Conservation (phyloP, 1,140 invertebrate species). For the Acarapis woodi region DNA sequence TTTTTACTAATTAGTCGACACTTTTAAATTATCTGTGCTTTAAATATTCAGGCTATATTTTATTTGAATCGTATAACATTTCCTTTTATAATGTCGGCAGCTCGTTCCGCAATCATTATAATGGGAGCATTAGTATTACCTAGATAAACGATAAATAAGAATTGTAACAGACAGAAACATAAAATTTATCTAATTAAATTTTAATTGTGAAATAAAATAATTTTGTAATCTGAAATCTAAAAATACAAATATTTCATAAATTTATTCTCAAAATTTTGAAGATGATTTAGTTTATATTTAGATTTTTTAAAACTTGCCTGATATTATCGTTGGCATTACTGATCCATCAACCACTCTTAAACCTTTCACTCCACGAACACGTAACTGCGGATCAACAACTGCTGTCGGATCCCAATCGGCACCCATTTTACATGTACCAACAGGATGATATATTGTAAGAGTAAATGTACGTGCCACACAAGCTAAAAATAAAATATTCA, state of each 20-base stretch:
- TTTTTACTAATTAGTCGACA: too few relatives aligned
- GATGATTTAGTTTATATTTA: slow-evolving; percentile 31
- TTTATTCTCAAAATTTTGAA: too few relatives aligned
- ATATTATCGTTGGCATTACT: slow-evolving; percentile 38
- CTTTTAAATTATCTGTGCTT: too few relatives aligned
- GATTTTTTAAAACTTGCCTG: slow-evolving; percentile 50
- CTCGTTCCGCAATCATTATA: slow-evolving; percentile 12
- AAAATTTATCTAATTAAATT: too few relatives aligned
- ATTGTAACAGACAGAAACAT: too few relatives aligned
- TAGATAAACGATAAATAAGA: slow-evolving; percentile 47
- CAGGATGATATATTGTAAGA: slow-evolving; percentile 30
- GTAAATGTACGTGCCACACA: slow-evolving; percentile 17
- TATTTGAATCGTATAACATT: not conserved
- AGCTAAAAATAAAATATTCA: too few relatives aligned
- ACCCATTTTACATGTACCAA: slow-evolving; percentile 42
- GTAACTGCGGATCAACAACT: slow-evolving; percentile 32
- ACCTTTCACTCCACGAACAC: slow-evolving; percentile 10
- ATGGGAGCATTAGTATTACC: slow-evolving; percentile 13
- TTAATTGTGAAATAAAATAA: too few relatives aligned
- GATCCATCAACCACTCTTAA: slow-evolving; percentile 32
- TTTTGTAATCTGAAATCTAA: too few relatives aligned
- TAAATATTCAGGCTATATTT: too few relatives aligned
- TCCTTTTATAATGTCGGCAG: slow-evolving; percentile 18
- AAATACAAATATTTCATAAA: too few relatives aligned
- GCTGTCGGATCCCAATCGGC: slow-evolving; percentile 21